Base-by-base conservation (phyloP, 2,797 vertebrate genomes). In the Acestrorhynchus altus region DNA sequence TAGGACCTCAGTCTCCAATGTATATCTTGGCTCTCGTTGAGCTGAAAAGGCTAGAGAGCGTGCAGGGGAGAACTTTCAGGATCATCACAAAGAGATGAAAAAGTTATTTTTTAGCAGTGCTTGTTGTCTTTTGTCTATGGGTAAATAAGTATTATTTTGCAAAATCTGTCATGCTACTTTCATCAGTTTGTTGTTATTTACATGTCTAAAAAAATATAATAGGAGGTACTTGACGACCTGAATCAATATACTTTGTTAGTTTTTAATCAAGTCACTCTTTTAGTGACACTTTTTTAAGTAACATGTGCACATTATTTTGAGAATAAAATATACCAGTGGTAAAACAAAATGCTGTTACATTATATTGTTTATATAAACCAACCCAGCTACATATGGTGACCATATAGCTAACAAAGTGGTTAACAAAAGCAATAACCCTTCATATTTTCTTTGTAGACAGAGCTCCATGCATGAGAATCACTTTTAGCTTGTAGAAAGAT, bases 11-110 rank as follows among this genome's bases (percentile, higher is more conserved):
- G 79, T 85, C 89, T 0, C 86, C 90, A 0, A 39, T 93, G 0
- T 92, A 89, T 80, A 47, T 94, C 72, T 80, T 92, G 56, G 92
- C 91, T 87, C 87, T 94, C 1, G 84, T 74, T 0, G 91, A 92
- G 80, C 90, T 94, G 9, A 87, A 87, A 76, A 90, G 91, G 72
- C 79, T 94, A 79, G 71, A 86, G 42, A 85, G 83, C 0, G 70
- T 90, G 7, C 79, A 78, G 4, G 91, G 89, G 49, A 82, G 76
- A 52, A 70, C 67, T 0, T 94, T 90, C 83, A 90, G 79, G 77
- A 82, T 93, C 56, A 70, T 84, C 46, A 31, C 78, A 20, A 81
- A 79, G 4, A 26, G 4, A 44, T 90, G 52, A 86, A 42, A 56
- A 42, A 35, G 46, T 5, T 13, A 18, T 26, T 13, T 24, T 26